A percentile compares a stretch with the other conserved stretches of the same genome.
Evolutionary conservation across 1,140 invertebrate genomes (phyloP).

Genomic region (Apis mellifera): Amel_HAv3.1 CM009935.2:10547001-10547500

Average conservation of each 20-base stretch:
- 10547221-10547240: slow-evolving; percentile 77
- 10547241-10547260: slow-evolving; percentile 68
- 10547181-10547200: slow-evolving; percentile 39
- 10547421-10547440: too few relatives aligned
- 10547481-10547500: too few relatives aligned
- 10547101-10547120: too few relatives aligned
- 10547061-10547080: too few relatives aligned
- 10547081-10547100: too few relatives aligned
- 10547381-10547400: too few relatives aligned
- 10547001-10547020: too few relatives aligned
- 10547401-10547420: too few relatives aligned
- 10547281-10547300: slow-evolving; percentile 58
- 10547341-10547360: background rate
- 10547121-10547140: background rate
- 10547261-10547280: slow-evolving; percentile 78
- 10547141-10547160: background rate
- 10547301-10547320: background rate
- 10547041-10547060: too few relatives aligned
- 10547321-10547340: background rate
- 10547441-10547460: too few relatives aligned
- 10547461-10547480: too few relatives aligned
- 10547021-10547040: too few relatives aligned
- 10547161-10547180: background rate
- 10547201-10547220: slow-evolving; percentile 42
- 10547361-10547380: background rate